These are phyloP conservation scores for Mustelus asterias DNA, from an alignment of 2,113 vertebrate species.

Conservation along the genomic window DNA sequence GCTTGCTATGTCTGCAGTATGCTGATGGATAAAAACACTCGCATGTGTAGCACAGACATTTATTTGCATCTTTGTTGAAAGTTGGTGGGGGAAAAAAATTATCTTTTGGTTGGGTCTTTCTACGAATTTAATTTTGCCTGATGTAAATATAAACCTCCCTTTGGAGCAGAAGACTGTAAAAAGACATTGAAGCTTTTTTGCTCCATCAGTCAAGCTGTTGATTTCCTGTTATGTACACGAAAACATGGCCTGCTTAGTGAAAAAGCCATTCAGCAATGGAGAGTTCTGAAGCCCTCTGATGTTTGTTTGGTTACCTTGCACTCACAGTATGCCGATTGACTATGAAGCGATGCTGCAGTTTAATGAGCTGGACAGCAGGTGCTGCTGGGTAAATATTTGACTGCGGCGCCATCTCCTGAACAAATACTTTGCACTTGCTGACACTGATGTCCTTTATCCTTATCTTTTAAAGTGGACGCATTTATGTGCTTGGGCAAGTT, in stretches of 20 bases:
- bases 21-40: background rate
- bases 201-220: background rate
- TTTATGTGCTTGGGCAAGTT: background rate
- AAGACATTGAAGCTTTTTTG: background rate
- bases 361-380: conserved; percentile 28
- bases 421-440: background rate
- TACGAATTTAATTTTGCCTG: background rate
- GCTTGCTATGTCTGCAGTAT: background rate
- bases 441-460: background rate
- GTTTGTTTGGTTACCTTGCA: conserved; percentile 7
- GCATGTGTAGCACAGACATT: background rate
- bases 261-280: conserved; percentile 11
- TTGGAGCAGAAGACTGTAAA: background rate
- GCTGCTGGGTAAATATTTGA: conserved; percentile 25
- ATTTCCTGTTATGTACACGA: conserved; percentile 16
- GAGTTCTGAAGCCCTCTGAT: background rate
- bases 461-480: background rate
- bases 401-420: background rate
- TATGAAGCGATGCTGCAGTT: background rate
- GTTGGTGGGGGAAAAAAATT: background rate
- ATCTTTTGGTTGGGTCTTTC: background rate
- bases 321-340: background rate
- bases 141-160: background rate
- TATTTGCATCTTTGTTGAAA: background rate
- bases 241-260: background rate